phyloP scores from a whole-genome alignment of 2,888 invertebrate genomes.

The Branchipolynoe longqiensis region DNA sequence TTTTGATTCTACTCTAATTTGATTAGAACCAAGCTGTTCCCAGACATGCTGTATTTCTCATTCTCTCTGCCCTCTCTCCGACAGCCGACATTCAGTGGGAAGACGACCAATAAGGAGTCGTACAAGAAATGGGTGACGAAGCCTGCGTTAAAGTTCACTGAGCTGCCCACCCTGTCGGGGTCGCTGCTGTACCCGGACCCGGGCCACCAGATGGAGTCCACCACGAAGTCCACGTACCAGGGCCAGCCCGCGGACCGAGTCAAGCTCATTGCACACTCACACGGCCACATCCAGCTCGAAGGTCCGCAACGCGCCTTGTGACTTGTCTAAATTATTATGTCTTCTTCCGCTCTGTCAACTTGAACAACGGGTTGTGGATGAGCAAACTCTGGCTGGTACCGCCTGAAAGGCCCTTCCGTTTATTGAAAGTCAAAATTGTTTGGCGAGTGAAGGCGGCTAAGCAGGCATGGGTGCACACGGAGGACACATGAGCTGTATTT shows the following conservation, averaged over 20 bases:
- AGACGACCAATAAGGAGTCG: conserved; percentile 73
- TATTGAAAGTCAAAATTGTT: no score
- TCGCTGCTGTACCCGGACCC: conserved; percentile 65
- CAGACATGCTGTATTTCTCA: no score
- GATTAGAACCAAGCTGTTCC: no score
- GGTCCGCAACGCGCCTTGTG: conserved; percentile 68
- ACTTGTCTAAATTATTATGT: neutral
- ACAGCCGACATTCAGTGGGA: conserved; percentile 70
- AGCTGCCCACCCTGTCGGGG: conserved; percentile 79
- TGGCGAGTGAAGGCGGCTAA: no score
- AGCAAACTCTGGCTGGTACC: no score
- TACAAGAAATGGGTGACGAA: conserved; percentile 75
- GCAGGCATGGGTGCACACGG: no score
- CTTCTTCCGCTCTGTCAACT: no score
- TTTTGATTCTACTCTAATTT: no score
- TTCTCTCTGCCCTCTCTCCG: no score
- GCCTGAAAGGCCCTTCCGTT: no score
- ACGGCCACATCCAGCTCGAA: conserved; percentile 75
- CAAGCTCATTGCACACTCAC: conserved; percentile 70
- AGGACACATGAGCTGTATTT: no score
- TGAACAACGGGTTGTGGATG: no score
- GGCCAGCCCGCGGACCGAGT: conserved; percentile 60
- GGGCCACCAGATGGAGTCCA: conserved; percentile 57
- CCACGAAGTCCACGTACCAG: conserved; percentile 63
- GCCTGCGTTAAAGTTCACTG: conserved; percentile 74